Percentiles rank a stretch among this genome's conserved stretches.
phyloP scores from a whole-genome alignment of 2,888 invertebrate species.

The Merodon equestris region DNA sequence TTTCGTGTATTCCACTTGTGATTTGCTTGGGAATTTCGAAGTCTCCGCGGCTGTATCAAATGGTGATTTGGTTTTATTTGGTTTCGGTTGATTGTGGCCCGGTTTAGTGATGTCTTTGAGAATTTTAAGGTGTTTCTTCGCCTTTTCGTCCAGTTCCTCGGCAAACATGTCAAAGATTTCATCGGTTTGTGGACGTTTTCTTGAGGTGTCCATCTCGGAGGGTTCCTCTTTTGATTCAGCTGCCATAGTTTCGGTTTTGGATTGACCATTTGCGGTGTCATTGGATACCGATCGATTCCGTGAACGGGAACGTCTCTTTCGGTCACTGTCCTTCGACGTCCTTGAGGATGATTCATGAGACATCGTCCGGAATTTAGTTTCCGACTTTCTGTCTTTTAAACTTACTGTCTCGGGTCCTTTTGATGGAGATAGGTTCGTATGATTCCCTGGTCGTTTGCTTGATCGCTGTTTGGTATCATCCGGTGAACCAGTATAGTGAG shows the following conservation, averaged over 20 bases:
- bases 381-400: too few species aligned
- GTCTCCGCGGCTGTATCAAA: background rate
- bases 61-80: background rate
- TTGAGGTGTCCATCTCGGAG: background rate
- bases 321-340: too few species aligned
- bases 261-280: conserved; percentile 23
- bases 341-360: too few species aligned
- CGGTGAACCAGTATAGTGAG: too few species aligned
- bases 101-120: background rate
- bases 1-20: background rate
- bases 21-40: background rate
- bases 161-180: conserved; percentile 60
- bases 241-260: too few species aligned
- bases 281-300: conserved; percentile 23
- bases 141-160: conserved; percentile 38
- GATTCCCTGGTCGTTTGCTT: too few species aligned
- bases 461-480: too few species aligned
- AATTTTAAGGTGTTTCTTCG: conserved; percentile 23
- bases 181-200: background rate
- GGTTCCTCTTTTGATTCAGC: conserved; percentile 4
- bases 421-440: too few species aligned
- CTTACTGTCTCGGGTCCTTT: too few species aligned
- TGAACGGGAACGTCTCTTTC: conserved; percentile 9
- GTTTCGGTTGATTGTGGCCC: background rate
- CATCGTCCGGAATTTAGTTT: too few species aligned